Evolutionary conservation across 2,113 vertebrate species (phyloP), one percentile per base, ranked within the genome.

Genomic region (Oenanthe melanoleuca): DNA sequence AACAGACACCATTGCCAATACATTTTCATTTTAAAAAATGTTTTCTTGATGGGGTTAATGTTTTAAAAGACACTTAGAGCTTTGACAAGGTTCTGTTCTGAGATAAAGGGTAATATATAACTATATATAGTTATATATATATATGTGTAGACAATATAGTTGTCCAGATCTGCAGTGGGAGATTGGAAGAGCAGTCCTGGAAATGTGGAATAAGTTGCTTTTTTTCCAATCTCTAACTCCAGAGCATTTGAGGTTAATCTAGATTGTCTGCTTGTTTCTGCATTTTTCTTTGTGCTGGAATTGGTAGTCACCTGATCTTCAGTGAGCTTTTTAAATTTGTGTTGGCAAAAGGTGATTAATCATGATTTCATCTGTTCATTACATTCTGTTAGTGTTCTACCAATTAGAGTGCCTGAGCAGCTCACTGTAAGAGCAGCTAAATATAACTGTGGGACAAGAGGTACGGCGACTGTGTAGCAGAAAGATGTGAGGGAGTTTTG

Each of bases 201-300:
- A 64, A 67, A 34, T 24, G 14, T 40, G 26, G 57, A 57, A 28
- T 12, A 50, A 77, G 9, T 80, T 21, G 7, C 17, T 55, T 60
- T 37, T 88, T 81, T 70, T 34, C 63, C 23, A 49, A 4, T 8
- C 24, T 69, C 4, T 47, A 73, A 60, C 23, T 73, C 5, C 10
- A 34, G 69, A 80, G 38, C 47, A 42, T 91, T 69, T 91, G 77
- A 78, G 37, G 34, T 83, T 74, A 42, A 77, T 83, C 28, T 91
- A 24, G 47, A 29, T 37, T 57, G 24, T 65, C 37, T 75, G 13
- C 45, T 77, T 73, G 28, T 70, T 93, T 81, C 56, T 92, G 28
- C 23, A 29, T 84, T 80, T 70, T 59, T 28, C 12, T 65, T 72
- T 89, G 50, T 86, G 56, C 34, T 78, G 60, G 21, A 79, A 74